Evolutionary conservation across 2,888 invertebrate species (phyloP), one percentile per base, ranked within the genome.

Genomic region (Cryptus armator): DNA sequence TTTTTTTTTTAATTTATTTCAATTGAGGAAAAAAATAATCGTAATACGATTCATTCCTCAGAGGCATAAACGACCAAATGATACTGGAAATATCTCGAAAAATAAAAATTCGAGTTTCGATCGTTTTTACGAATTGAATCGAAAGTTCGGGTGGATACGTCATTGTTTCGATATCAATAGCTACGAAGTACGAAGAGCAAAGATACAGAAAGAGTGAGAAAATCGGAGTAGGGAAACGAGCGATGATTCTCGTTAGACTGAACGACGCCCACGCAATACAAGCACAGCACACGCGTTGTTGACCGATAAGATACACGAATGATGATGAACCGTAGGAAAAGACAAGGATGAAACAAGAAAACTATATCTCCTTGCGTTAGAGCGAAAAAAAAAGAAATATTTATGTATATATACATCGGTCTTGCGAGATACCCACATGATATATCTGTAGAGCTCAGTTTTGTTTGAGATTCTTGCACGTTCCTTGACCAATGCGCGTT

Each of bases 261-360:
- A 87, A 79, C 71, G 86, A 79, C 87, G 83, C 87, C 87, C 83
- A 87, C 87, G 84, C 84, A 77, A 75, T 77, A 77, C 48, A 66
- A 51, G 67, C 74, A 66, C 66, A 72, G 81, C 75, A 79, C 81
- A 71, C 75, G 78, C 77, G 82, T 76, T 87, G 81, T 71, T 82
- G 86, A 83, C 83, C 78, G 83, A 87, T 86, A 87, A 86, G 86
- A 86, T 83, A 84, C 59, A 70, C 64, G 59, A 70, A 82, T 76
- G 83, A 83, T 67, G 46, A 67, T 66, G 62, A 74, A 76, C 43
- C 3, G n/a, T 19, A 64, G 46, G 29, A 76, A 44, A 62, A 48
- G 48, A 32, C 24, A 19, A 12, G 62, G 32, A 48, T 16, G 48
- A 3, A 32, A 48, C 29, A 10, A 64, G 48, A n/a, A 37, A 37